Evolutionary conservation across 2,797 vertebrate species (phyloP), one percentile per base, ranked within the genome.

Genomic region (Australoheros facetus): DNA sequence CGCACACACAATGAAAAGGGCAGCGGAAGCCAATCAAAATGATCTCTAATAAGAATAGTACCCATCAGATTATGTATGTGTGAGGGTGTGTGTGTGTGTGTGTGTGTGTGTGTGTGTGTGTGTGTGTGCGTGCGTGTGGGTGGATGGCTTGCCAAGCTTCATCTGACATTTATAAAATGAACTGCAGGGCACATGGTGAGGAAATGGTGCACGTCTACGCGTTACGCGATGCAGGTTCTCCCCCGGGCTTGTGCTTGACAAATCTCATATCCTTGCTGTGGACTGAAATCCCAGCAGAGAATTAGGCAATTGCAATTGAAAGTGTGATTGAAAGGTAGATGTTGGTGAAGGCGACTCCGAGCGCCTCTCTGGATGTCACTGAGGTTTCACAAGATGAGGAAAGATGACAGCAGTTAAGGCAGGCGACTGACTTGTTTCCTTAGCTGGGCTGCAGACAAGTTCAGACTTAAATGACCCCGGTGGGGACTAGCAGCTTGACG

Each of bases 91-190:
- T 23, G 14, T 23, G 23, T 21, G 60, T 72, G 30, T 23, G 14
- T 23, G 23, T 21, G 60, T 72, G 66, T 5, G 62, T 2, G 37
- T 7, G 62, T 78, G 55, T 71, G 76, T 21, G 60, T 72, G 30
- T 23, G 14, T 23, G 23, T 21, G 60, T 72, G 66, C 7, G 62
- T 2, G 37, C 7, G 62, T 78, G 55, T 71, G 76, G 28, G 83
- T 53, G 73, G 84, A 89, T 19, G 69, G 70, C 76, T 84, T 77
- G 77, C 85, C 66, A 87, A 66, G 92, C 87, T 84, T 91, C 89
- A 74, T 84, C 86, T 95, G 94, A 95, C 94, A 95, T 95, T 96
- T 94, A 92, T 85, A 85, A 92, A 90, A 92, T 92, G 77, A 91
- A 91, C 87, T 90, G 87, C 81, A 73, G 85, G 60, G 73, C 76